Conservation (phyloP, 2,113 vertebrate species). For the Nanger granti region DNA sequence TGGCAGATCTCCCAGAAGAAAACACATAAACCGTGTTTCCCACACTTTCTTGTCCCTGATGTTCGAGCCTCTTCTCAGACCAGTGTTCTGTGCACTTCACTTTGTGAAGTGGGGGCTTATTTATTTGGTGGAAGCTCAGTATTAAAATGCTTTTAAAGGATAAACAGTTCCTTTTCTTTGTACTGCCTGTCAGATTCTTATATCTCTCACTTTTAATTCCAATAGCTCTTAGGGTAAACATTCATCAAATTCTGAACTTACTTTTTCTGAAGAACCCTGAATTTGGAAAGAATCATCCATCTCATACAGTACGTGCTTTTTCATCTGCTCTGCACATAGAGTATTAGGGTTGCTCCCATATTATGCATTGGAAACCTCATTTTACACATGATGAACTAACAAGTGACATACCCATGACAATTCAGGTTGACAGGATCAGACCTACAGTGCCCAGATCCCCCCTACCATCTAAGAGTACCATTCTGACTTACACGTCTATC, state of each 20-base stretch:
- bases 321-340: not conserved
- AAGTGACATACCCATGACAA: not conserved
- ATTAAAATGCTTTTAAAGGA: not conserved
- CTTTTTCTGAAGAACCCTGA: not conserved
- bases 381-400: not conserved
- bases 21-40: not conserved
- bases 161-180: not conserved
- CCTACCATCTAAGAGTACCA: not conserved
- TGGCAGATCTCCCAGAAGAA: not conserved
- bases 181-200: not conserved
- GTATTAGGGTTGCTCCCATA: not conserved
- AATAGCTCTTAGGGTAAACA: not conserved
- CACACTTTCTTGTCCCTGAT: not conserved
- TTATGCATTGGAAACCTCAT: not conserved
- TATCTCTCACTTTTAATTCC: not conserved
- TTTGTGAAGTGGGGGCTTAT: not conserved
- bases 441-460: not conserved
- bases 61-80: not conserved
- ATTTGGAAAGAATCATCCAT: not conserved
- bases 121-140: not conserved
- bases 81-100: not conserved
- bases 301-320: not conserved
- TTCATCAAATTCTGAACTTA: not conserved
- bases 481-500: not conserved
- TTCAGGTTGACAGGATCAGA: not conserved